Conservation (phyloP, 2,797 vertebrate genomes). For the Peromyscus melanophrys region DNA sequence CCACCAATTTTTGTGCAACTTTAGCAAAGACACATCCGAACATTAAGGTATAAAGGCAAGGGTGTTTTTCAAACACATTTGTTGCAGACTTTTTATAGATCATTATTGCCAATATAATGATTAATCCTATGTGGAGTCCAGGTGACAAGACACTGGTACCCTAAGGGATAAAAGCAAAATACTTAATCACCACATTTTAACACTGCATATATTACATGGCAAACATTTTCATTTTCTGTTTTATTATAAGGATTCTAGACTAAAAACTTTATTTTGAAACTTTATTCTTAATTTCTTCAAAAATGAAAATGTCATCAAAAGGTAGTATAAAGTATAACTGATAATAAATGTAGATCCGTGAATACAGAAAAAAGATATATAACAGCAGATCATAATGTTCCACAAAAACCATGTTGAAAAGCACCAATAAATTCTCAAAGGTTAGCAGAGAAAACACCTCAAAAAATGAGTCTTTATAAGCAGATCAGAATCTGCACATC, state of each 20-base stretch:
- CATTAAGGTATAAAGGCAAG: slow-evolving; percentile 96
- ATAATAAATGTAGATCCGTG: neutral
- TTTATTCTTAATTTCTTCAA: slow-evolving; percentile 60
- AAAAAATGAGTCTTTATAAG: slow-evolving; percentile 50
- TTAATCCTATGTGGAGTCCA: slow-evolving; percentile 95
- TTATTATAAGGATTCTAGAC: slow-evolving; percentile 91
- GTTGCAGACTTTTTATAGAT: slow-evolving; percentile 98
- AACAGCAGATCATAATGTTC: neutral
- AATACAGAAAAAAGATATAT: slow-evolving; percentile 47
- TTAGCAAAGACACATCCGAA: slow-evolving; percentile 97
- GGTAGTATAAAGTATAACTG: neutral
- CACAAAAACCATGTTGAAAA: slow-evolving; percentile 48
- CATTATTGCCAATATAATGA: slow-evolving; percentile 95
- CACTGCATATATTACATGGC: neutral
- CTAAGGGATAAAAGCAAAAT: slow-evolving; percentile 88
- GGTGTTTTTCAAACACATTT: slow-evolving; percentile 95
- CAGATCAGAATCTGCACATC: slow-evolving; percentile 16
- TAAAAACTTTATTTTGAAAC: slow-evolving; percentile 75
- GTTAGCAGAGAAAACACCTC: slow-evolving; percentile 9
- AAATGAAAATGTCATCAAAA: slow-evolving; percentile 55
- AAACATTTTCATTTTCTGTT: neutral
- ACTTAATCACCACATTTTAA: slow-evolving; percentile 55
- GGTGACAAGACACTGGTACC: slow-evolving; percentile 98
- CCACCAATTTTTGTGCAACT: slow-evolving; percentile 98
- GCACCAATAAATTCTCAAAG: neutral